Evolutionary conservation across 2,797 vertebrate genomes (phyloP), one percentile per base, ranked within the genome.

Genomic region (Sebastes matsubarae): DNA sequence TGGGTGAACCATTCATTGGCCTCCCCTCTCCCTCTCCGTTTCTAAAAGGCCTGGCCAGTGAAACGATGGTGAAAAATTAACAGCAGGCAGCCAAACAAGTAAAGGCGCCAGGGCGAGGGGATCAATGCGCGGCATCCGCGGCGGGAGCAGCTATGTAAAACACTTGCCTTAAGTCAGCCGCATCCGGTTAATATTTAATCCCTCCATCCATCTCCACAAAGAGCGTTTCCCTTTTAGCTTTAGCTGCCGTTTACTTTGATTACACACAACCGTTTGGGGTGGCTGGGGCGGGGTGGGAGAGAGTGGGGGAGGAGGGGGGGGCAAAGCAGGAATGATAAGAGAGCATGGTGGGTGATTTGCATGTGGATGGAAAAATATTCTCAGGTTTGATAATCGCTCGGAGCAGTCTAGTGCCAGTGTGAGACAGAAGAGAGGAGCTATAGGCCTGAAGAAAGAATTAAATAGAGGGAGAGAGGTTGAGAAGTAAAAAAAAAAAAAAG

Each of bases 121-220:
- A 94, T 93, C 92, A 91, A 93, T 93, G 91, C 82, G 18, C 78
- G 38, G 90, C 90, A 87, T 81, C 85, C 83, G 72, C 68, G 82
- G 93, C 74, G 65, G 86, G 92, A 89, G 89, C 88, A 80, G 85
- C 91, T 92, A 93, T 95, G 94, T 93, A 94, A 95, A 94, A 94
- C 91, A 93, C 93, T 92, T 75, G 93, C 93, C 91, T 94, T 91
- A 95, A 95, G 93, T 95, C 94, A 94, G 93, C 91, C 85, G 90
- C 92, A 92, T 92, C 91, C 91, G 86, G 93, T 95, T 94, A 95
- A 95, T 95, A 95, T 95, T 95, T 94, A 95, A 95, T 94, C 94
- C 94, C 93, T 89, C 91, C 92, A 94, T 94, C 93, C 91, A 94
- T 94, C 92, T 94, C 93, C 91, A 94, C 92, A 92, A 92, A 93